Conservation (phyloP, 2,888 invertebrate genomes). For the Myathropa florea region DNA sequence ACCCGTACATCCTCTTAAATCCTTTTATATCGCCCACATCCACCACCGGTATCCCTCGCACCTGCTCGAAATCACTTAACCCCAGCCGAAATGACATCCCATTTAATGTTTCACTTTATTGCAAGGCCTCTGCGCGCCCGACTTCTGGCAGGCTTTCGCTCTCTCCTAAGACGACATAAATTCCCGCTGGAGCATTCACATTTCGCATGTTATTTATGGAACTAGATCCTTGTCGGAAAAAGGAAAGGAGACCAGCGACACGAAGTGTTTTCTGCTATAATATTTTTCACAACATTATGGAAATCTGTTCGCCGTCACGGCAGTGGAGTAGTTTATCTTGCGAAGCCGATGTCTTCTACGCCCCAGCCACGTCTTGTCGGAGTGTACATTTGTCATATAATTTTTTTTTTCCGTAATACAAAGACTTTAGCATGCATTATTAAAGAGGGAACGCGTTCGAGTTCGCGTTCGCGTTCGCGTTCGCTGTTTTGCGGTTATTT, state of each 20-base stretch:
- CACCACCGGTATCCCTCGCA: slow-evolving; percentile 29
- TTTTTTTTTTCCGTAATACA: slow-evolving; percentile 23
- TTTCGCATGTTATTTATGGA: slow-evolving; percentile 67
- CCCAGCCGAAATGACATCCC: slow-evolving; percentile 76
- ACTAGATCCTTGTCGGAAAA: slow-evolving; percentile 41
- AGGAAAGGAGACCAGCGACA: slow-evolving; percentile 4
- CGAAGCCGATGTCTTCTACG: slow-evolving; percentile 43
- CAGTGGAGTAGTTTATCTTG: slow-evolving; percentile 67
- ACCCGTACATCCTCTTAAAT: slow-evolving; percentile 8
- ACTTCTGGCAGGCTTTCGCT: slow-evolving; percentile 50
- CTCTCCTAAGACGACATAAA: slow-evolving; percentile 63
- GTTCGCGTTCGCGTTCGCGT: no score
- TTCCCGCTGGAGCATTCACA: slow-evolving; percentile 66
- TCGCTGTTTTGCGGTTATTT: slow-evolving; percentile 70
- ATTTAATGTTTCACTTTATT: slow-evolving; percentile 77
- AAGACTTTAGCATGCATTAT: slow-evolving; percentile 69
- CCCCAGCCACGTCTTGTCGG: slow-evolving; percentile 22
- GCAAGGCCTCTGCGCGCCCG: slow-evolving; percentile 56
- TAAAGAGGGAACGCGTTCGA: slow-evolving; percentile 57
- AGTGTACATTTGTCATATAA: slow-evolving; percentile 66
- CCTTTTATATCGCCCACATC: slow-evolving; percentile 54
- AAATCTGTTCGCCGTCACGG: slow-evolving; percentile 70
- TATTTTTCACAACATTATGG: slow-evolving; percentile 71
- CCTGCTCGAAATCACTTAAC: slow-evolving; percentile 71
- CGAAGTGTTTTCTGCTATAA: slow-evolving; percentile 64